These are phyloP conservation scores for Chaunax sp. DNA, from an alignment of 2,797 vertebrate species.

Conservation along the genomic window DNA sequence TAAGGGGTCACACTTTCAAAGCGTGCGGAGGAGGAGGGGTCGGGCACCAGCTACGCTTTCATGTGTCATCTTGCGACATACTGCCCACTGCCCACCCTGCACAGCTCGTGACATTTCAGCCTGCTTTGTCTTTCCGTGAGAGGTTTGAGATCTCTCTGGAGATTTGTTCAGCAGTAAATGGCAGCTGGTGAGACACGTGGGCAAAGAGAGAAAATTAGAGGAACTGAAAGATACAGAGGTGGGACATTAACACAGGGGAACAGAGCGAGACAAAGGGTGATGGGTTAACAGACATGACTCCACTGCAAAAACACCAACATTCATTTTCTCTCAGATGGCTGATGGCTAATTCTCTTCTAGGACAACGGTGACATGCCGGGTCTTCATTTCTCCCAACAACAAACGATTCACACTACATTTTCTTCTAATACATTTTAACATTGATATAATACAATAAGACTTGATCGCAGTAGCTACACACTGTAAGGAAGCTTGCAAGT, in stretches of 20 bases:
- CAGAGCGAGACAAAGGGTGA: constrained; percentile 29
- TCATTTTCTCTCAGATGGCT: too few species aligned
- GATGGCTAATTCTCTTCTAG: too few species aligned
- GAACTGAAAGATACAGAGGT: constrained; percentile 7
- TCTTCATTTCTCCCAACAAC: too few species aligned
- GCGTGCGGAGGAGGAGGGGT: constrained; percentile 16
- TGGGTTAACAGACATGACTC: constrained; percentile 2
- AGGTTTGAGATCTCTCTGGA: constrained; percentile 30
- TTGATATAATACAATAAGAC: too few species aligned
- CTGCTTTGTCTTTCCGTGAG: constrained; percentile 51
- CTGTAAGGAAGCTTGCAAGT: too few species aligned
- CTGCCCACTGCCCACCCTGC: constrained; percentile 27
- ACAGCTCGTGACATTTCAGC: constrained; percentile 68
- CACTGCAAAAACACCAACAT: neutral
- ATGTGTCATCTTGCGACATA: constrained; percentile 39
- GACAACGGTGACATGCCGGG: too few species aligned
- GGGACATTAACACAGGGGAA: constrained; percentile 41
- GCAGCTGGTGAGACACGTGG: constrained; percentile 31
- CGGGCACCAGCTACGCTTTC: constrained; percentile 44
- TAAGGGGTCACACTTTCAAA: constrained; percentile 69
- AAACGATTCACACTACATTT: too few species aligned
- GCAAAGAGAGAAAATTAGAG: constrained; percentile 5
- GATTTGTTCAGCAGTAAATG: constrained; percentile 29
- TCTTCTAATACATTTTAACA: too few species aligned
- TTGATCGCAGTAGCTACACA: too few species aligned